Percentiles rank a stretch among this genome's conserved stretches.
Conservation (phyloP, 2,797 vertebrate genomes). For the Lepus townsendii region DNA sequence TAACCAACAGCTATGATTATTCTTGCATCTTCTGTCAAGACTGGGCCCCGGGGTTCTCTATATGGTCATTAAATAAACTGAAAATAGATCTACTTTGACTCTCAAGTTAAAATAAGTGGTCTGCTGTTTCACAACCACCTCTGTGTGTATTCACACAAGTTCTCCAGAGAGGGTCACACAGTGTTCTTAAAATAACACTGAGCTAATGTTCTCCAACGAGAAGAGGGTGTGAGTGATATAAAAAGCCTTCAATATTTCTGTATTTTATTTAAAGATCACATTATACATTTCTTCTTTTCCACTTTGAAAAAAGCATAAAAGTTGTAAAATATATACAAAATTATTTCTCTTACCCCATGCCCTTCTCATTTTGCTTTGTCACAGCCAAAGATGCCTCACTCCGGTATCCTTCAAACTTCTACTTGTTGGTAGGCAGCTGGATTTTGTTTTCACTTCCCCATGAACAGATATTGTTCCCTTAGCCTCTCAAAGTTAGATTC, state of each 20-base stretch:
- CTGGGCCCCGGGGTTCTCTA: background rate
- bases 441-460: background rate
- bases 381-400: background rate
- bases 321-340: background rate
- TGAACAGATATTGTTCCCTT: background rate
- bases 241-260: conserved; percentile 12
- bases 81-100: background rate
- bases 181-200: conserved; percentile 17
- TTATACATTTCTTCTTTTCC: background rate
- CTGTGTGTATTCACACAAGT: background rate
- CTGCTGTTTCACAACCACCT: conserved; percentile 17
- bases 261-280: conserved; percentile 7
- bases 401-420: background rate
- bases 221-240: background rate
- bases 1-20: background rate
- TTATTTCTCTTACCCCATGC: background rate
- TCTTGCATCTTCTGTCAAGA: background rate
- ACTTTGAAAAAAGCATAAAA: conserved; percentile 11
- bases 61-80: too few relatives aligned
- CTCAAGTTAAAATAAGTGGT: conserved; percentile 19
- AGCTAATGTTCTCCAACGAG: background rate
- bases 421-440: background rate
- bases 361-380: background rate
- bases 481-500: background rate
- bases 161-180: conserved; percentile 13